Conservation (phyloP, 2,888 invertebrate genomes). For the Chloroclystis v-ata region DNA sequence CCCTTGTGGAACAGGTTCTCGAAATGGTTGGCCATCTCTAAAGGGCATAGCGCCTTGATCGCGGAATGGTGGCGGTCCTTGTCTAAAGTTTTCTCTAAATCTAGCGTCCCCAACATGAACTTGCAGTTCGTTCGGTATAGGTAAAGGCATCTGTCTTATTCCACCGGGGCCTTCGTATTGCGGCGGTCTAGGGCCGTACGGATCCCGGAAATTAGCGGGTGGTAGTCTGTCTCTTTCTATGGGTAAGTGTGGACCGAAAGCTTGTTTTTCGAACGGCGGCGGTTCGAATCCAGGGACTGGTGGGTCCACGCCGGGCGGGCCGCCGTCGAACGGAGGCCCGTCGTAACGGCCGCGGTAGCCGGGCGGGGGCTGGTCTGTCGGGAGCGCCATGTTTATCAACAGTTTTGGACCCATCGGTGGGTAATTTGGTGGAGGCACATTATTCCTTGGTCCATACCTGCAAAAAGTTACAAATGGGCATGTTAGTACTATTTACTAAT, state of each 20-base stretch:
- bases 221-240: conserved; percentile 63
- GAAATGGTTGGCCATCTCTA: conserved; percentile 52
- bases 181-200: conserved; percentile 52
- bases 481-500: background rate
- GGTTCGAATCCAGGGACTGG: conserved; percentile 80
- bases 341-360: conserved; percentile 67
- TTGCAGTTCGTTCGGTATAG: conserved; percentile 59
- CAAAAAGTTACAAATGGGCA: conserved; percentile 33
- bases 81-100: conserved; percentile 64
- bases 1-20: conserved; percentile 50
- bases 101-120: conserved; percentile 63
- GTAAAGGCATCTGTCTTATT: conserved; percentile 53
- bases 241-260: conserved; percentile 54
- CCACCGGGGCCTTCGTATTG: conserved; percentile 55
- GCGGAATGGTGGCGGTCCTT: conserved; percentile 52
- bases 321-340: conserved; percentile 73
- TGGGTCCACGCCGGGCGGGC: conserved; percentile 81
- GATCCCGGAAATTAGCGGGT: conserved; percentile 58
- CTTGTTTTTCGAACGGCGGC: conserved; percentile 73
- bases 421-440: conserved; percentile 53
- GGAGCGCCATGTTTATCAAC: conserved; percentile 45
- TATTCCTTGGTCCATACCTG: conserved; percentile 68
- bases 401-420: conserved; percentile 59
- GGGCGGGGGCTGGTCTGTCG: conserved; percentile 53
- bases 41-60: conserved; percentile 62